A percentile compares a stretch with the other conserved stretches of the same genome.
These are phyloP conservation scores for Corythaeola cristata DNA, from an alignment of 2,113 vertebrate genomes.

Conservation along the genomic window DNA sequence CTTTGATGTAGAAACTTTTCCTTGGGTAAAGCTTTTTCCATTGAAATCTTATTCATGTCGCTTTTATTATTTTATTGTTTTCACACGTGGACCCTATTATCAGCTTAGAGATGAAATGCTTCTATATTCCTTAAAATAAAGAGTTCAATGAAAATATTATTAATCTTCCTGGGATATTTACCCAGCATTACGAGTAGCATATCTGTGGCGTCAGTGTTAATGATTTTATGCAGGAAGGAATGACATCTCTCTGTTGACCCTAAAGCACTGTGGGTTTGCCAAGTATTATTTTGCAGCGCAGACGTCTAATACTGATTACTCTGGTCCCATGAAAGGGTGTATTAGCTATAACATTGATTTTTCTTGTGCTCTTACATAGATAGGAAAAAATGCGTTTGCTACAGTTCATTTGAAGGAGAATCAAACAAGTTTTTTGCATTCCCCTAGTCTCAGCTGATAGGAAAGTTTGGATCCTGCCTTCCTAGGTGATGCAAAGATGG, in stretches of 20 bases:
- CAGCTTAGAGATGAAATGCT: constrained; percentile 52
- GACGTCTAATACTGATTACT: constrained; percentile 24
- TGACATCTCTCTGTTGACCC: constrained; percentile 49
- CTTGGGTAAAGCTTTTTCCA: constrained; percentile 35
- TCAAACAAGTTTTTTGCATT: neutral
- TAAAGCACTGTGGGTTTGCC: constrained; percentile 28
- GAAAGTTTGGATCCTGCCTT: neutral
- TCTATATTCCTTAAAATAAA: constrained; percentile 42
- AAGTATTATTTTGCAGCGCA: constrained; percentile 38
- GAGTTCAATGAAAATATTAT: constrained; percentile 64
- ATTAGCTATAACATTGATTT: constrained; percentile 36
- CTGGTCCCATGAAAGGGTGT: neutral
- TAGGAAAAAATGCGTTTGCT: constrained; percentile 1
- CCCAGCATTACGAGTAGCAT: constrained; percentile 36
- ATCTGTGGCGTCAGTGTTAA: constrained; percentile 60
- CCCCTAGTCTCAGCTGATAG: neutral
- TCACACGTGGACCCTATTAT: constrained; percentile 65
- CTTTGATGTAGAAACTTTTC: constrained; percentile 65
- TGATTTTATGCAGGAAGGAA: constrained; percentile 61
- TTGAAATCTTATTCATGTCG: constrained; percentile 19
- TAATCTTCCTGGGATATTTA: constrained; percentile 66
- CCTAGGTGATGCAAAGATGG: neutral
- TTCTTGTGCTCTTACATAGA: neutral
- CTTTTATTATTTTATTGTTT: constrained; percentile 69
- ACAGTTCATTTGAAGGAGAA: neutral